These are phyloP conservation scores for Caenorhabditis angaria DNA, from an alignment of 2,888 invertebrate genomes.

Conservation along the genomic window DNA sequence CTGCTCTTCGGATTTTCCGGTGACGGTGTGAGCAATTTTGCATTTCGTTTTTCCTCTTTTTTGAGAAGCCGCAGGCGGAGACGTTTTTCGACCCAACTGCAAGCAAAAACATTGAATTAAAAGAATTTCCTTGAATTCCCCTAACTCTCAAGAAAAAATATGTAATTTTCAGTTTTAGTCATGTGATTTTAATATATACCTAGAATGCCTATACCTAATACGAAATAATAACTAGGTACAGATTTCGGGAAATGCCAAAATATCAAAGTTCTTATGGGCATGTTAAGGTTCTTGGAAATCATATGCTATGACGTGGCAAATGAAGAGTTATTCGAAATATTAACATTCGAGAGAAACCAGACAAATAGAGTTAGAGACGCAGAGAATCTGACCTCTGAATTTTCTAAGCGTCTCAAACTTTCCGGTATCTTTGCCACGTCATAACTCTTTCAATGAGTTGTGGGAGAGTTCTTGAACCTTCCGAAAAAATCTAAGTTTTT, in stretches of 20 bases:
- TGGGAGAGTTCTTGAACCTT: neutral
- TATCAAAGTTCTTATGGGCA: too few relatives aligned
- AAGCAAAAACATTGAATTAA: neutral
- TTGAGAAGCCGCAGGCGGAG: conserved; percentile 53
- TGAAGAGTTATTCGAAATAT: too few relatives aligned
- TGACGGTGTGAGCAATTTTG: conserved; percentile 20
- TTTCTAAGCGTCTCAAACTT: too few relatives aligned
- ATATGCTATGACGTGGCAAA: too few relatives aligned
- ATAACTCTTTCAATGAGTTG: neutral
- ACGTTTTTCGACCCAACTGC: conserved; percentile 53
- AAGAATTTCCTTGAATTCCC: neutral
- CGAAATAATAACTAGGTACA: too few relatives aligned
- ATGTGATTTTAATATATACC: too few relatives aligned
- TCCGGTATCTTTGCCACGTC: neutral
- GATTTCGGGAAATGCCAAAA: too few relatives aligned
- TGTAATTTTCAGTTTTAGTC: neutral
- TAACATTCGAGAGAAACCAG: too few relatives aligned
- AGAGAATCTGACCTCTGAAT: too few relatives aligned
- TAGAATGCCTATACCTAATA: too few relatives aligned
- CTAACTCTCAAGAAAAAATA: neutral
- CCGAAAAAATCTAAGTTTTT: neutral
- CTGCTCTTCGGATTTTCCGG: neutral
- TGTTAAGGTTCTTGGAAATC: too few relatives aligned
- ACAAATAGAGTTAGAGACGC: too few relatives aligned
- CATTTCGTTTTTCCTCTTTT: conserved; percentile 54